Evolutionary conservation across 1,140 invertebrate species (phyloP), one percentile per base, ranked within the genome.

Genomic region (Camponotus floridanus): DNA sequence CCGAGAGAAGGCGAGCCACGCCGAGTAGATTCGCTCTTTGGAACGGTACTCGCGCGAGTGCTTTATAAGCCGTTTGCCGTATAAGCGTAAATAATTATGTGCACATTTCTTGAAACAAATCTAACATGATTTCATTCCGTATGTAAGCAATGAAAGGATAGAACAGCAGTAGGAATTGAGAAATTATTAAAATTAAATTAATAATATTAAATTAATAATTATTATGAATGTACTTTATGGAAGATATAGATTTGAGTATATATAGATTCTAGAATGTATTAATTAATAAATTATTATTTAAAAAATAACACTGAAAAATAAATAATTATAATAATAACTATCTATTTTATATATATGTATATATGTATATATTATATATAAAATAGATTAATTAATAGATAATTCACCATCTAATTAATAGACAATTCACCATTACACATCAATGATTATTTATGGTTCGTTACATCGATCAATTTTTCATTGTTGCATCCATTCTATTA

Each of bases 1-100:
- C 61, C 48, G 39, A 45, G 45, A 76, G 42, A 61, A 62, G 61
- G 39, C 55, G 68, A 81, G 18, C 5, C 33, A 33, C n/a, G 62
- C 31, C 68, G 68, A 18, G 26, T 15, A 39, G 21, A 42, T 59
- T 70, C 39, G 51, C 36, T 73, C 51, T 13, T 48, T 5, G 78
- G 21, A 81, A 73, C 79, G 79, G 79, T 55, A 74, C 55, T 59
- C 67, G 39, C 67, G 39, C 68, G 39, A 21, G 45, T 48, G 15
- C 42, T 73, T 80, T 61, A 74, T 51, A 5, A n/a, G n/a, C n/a
- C n/a, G 13, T 15, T 8, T 13, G 79, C 1, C 13, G 39, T 83
- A 42, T 33, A 48, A 18, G 78, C 51, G 39, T 55, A 42, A 73
- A 73, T 71, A 83, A 83, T 73, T 48, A 39, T 31, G 51, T 26